Percentiles rank a stretch among this genome's conserved stretches.
Conservation (phyloP, 1,140 invertebrate species). For the Drosophila fuyamai region DNA sequence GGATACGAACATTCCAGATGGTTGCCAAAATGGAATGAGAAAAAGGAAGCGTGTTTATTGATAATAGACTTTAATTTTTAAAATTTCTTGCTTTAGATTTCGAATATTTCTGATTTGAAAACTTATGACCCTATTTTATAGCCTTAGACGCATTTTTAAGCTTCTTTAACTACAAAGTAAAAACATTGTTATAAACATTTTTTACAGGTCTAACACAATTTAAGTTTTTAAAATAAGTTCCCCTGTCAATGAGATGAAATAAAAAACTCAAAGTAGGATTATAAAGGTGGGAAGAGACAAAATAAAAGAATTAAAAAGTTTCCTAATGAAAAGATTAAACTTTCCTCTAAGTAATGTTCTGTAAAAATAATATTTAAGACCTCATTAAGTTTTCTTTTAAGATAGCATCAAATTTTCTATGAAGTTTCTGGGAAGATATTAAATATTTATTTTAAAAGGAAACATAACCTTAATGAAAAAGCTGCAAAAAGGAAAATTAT, state of each 20-base stretch:
- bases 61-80: no score
- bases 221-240: background rate
- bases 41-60: background rate
- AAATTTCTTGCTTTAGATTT: no score
- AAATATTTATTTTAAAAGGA: slow-evolving; percentile 14
- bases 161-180: no score
- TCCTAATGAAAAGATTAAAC: background rate
- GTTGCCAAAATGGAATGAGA: background rate
- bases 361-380: background rate
- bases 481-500: background rate
- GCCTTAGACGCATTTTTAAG: no score
- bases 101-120: no score
- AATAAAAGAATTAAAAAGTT: slow-evolving; percentile 11
- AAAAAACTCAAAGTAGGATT: background rate
- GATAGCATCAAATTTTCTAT: background rate
- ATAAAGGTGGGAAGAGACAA: background rate
- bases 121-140: no score
- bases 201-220: background rate
- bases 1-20: background rate
- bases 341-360: background rate
- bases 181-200: background rate
- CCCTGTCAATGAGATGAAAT: background rate
- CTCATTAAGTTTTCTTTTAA: background rate
- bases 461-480: slow-evolving; percentile 1
- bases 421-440: background rate